Conservation (phyloP, 2,797 vertebrate species). For the Halcyon badia region DNA sequence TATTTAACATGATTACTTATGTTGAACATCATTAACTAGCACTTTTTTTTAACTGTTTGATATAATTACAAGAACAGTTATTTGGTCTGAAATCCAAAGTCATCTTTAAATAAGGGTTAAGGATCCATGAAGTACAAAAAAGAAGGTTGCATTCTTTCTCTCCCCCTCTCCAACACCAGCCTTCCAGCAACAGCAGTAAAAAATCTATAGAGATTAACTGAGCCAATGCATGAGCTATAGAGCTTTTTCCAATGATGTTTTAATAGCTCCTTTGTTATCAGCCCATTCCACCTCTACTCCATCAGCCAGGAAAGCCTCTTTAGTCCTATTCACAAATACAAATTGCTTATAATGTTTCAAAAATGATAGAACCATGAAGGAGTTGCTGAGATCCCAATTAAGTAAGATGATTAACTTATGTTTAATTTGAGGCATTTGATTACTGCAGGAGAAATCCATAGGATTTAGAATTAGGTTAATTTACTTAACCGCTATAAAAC, state of each 20-base stretch:
- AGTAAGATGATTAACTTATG: background rate
- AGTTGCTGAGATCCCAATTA: slow-evolving; percentile 7
- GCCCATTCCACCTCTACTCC: slow-evolving; percentile 4
- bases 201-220: slow-evolving; percentile 28
- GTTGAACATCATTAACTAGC: slow-evolving; percentile 93
- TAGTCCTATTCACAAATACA: slow-evolving; percentile 10
- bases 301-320: background rate
- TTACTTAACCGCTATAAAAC: background rate
- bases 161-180: slow-evolving; percentile 15
- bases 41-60: slow-evolving; percentile 92
- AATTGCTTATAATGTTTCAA: background rate
- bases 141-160: slow-evolving; percentile 61
- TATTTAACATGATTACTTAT: slow-evolving; percentile 99
- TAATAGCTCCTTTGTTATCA: slow-evolving; percentile 48
- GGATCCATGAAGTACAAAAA: slow-evolving; percentile 92
- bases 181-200: slow-evolving; percentile 66
- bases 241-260: slow-evolving; percentile 54
- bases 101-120: slow-evolving; percentile 91
- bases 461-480: background rate
- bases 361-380: background rate
- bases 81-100: slow-evolving; percentile 84
- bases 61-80: slow-evolving; percentile 93
- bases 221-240: slow-evolving; percentile 31
- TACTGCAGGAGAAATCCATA: background rate
- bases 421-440: background rate